Percentiles rank a stretch among this genome's conserved stretches.
These are phyloP conservation scores for Danio rerio DNA, from an alignment of 2,113 vertebrate species.

Conservation along the genomic window GRCz12tu NC_133195.1:7595501-7596000, in stretches of 20 bases:
- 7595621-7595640: too few relatives aligned
- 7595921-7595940: not conserved
- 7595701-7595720: not conserved
- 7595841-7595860: constrained; percentile 37
- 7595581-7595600: constrained; percentile 50
- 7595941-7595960: not conserved
- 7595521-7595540: constrained; percentile 73
- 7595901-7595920: not conserved
- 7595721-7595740: not conserved
- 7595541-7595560: constrained; percentile 59
- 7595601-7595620: constrained; percentile 55
- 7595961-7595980: constrained; percentile 28
- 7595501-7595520: constrained; percentile 68
- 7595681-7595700: not conserved
- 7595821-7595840: constrained; percentile 47
- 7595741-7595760: not conserved
- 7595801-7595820: constrained; percentile 1
- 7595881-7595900: not conserved
- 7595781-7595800: not conserved
- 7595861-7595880: not conserved
- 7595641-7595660: not conserved
- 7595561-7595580: constrained; percentile 37
- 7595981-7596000: constrained; percentile 13
- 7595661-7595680: not conserved
- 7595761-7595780: constrained; percentile 18